Evolutionary conservation across 2,113 vertebrate species (phyloP).

Genomic region (Tetrax tetrax): DNA sequence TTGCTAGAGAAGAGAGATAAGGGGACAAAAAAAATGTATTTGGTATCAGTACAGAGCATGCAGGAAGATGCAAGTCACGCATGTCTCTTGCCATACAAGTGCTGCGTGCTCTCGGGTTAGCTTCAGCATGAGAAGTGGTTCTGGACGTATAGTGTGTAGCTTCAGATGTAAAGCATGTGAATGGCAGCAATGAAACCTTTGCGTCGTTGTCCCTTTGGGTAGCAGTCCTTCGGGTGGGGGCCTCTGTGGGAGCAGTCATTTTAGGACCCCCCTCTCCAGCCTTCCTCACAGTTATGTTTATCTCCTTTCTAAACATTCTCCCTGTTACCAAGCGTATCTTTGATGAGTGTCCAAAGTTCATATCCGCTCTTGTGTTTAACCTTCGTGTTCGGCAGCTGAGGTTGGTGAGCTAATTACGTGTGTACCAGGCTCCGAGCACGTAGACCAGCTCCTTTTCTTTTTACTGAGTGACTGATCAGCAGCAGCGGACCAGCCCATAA

Average conservation of each 20-base stretch:
- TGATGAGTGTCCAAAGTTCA: conserved; percentile 55
- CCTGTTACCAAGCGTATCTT: conserved; percentile 1
- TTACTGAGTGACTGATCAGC: background rate
- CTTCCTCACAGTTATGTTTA: conserved; percentile 26
- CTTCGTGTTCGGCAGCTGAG: background rate
- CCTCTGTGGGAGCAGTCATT: background rate
- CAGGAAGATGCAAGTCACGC: background rate
- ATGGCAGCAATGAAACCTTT: background rate
- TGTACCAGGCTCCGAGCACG: background rate
- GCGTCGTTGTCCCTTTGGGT: background rate
- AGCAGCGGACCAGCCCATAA: background rate
- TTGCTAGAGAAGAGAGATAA: background rate
- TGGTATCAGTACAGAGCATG: background rate
- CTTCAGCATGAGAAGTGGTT: background rate
- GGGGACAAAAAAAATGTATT: background rate
- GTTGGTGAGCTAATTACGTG: background rate
- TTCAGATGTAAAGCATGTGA: background rate
- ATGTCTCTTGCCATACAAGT: background rate
- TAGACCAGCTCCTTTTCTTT: conserved; percentile 17
- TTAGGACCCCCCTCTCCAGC: background rate
- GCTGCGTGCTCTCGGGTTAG: background rate
- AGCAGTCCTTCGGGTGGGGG: background rate
- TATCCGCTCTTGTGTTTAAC: conserved; percentile 54
- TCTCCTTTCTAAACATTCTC: conserved; percentile 58
- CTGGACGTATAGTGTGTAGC: background rate